phyloP scores from a whole-genome alignment of 1,140 invertebrate genomes.

The Littorina saxatilis region DNA sequence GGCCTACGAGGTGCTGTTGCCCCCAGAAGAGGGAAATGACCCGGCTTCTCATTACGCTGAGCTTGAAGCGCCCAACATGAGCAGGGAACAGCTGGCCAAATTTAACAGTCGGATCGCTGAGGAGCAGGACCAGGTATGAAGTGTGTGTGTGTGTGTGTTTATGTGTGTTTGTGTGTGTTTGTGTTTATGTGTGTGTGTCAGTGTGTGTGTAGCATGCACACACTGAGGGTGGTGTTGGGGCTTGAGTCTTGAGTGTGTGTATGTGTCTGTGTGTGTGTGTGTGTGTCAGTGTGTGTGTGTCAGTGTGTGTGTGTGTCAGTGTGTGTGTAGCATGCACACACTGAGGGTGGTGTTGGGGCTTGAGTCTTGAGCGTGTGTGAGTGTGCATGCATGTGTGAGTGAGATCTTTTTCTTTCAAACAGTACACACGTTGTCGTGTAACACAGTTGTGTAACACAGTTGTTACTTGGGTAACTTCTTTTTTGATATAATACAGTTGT shows the following conservation, averaged over 20 bases:
- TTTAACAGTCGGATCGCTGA: slow-evolving; percentile 35
- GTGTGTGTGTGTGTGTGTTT: neutral
- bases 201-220: neutral
- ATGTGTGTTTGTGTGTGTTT: neutral
- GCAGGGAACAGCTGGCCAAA: slow-evolving; percentile 26
- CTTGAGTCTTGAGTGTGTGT: neutral
- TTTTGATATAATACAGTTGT: too few relatives aligned
- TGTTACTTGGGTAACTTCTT: too few relatives aligned
- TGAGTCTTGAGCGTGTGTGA: neutral
- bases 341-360: too few relatives aligned
- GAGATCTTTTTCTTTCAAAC: too few relatives aligned
- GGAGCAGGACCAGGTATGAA: slow-evolving; percentile 42
- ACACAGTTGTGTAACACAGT: too few relatives aligned
- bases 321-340: too few relatives aligned
- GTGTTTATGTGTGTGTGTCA: neutral
- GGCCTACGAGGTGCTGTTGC: too few relatives aligned
- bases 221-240: neutral
- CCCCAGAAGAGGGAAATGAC: too few relatives aligned
- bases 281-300: neutral
- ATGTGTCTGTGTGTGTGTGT: slow-evolving; percentile 21
- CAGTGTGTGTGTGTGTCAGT: slow-evolving; percentile 23
- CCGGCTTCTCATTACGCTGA: neutral
- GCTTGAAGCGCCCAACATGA: neutral
- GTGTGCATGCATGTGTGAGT: neutral
- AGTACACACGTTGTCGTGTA: too few relatives aligned